Conservation (phyloP, 2,888 invertebrate species). For the Sphaeridia pumilis region DNA sequence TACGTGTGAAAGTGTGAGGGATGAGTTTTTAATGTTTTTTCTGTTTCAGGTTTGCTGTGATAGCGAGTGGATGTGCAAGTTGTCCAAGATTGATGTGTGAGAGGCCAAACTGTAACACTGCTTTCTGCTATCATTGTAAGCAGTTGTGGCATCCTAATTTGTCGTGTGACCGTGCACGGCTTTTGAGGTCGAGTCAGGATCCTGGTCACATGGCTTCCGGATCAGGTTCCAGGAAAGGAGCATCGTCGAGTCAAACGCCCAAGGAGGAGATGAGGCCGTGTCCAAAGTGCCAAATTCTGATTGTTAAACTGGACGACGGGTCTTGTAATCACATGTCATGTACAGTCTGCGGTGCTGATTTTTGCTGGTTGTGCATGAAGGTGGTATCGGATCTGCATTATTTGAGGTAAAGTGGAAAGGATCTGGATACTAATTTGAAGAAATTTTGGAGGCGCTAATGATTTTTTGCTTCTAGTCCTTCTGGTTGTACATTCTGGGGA, state of each 20-base stretch:
- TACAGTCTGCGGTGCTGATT: conserved; percentile 92
- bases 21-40: background rate
- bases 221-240: conserved; percentile 15
- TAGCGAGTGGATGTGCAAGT: conserved; percentile 89
- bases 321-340: conserved; percentile 98
- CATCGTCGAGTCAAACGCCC: conserved; percentile 34
- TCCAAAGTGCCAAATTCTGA: conserved; percentile 78
- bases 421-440: too few relatives aligned
- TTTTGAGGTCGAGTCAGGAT: conserved; percentile 56
- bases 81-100: conserved; percentile 90
- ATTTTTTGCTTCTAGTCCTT: conserved; percentile 55
- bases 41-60: conserved; percentile 70
- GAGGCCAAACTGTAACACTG: conserved; percentile 84
- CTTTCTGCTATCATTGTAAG: conserved; percentile 94
- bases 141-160: conserved; percentile 97
- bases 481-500: conserved; percentile 92
- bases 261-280: conserved; percentile 89
- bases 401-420: conserved; percentile 56
- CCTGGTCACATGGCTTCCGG: conserved; percentile 14
- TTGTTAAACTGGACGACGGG: conserved; percentile 96
- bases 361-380: conserved; percentile 99
- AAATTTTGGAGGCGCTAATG: too few relatives aligned
- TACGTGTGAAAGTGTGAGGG: too few relatives aligned
- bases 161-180: conserved; percentile 79
- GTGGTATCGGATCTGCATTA: conserved; percentile 96